phyloP scores from a whole-genome alignment of 2,113 vertebrate species.

The Sisor rabdophorus region DNA sequence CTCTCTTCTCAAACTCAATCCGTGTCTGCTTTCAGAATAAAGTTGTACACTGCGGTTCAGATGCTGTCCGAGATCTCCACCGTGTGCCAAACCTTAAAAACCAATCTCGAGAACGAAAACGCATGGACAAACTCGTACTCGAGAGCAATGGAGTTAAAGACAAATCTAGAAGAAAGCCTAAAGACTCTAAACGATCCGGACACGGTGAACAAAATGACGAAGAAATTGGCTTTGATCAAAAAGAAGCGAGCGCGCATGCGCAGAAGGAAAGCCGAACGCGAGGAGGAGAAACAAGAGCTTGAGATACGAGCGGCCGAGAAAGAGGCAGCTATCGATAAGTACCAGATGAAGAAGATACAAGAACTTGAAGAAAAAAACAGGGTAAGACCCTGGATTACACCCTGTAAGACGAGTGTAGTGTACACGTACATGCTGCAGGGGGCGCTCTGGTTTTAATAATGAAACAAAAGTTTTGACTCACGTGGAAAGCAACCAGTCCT shows the following conservation, averaged over 20 bases:
- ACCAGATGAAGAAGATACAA: constrained; percentile 79
- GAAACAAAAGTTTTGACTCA: no score
- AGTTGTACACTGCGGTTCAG: constrained; percentile 61
- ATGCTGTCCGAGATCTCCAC: constrained; percentile 65
- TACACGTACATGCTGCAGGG: background rate
- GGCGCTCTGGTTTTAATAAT: background rate
- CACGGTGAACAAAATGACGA: constrained; percentile 53
- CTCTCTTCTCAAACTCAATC: background rate
- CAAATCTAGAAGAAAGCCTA: constrained; percentile 59
- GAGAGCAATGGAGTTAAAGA: constrained; percentile 47
- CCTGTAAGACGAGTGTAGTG: background rate
- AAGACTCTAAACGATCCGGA: constrained; percentile 58
- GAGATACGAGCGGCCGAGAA: constrained; percentile 63
- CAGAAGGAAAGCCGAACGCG: constrained; percentile 57
- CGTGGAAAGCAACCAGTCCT: no score
- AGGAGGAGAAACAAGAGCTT: constrained; percentile 60
- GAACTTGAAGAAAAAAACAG: constrained; percentile 84
- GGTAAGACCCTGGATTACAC: no score
- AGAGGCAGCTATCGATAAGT: constrained; percentile 79
- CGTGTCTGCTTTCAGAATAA: constrained; percentile 50
- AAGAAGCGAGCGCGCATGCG: constrained; percentile 69
- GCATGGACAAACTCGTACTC: constrained; percentile 62
- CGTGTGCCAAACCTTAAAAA: constrained; percentile 61
- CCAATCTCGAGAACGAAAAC: constrained; percentile 54
- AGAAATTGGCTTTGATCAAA: constrained; percentile 59